Conservation (phyloP, 2,113 vertebrate genomes). For the Prunella himalayana region DNA sequence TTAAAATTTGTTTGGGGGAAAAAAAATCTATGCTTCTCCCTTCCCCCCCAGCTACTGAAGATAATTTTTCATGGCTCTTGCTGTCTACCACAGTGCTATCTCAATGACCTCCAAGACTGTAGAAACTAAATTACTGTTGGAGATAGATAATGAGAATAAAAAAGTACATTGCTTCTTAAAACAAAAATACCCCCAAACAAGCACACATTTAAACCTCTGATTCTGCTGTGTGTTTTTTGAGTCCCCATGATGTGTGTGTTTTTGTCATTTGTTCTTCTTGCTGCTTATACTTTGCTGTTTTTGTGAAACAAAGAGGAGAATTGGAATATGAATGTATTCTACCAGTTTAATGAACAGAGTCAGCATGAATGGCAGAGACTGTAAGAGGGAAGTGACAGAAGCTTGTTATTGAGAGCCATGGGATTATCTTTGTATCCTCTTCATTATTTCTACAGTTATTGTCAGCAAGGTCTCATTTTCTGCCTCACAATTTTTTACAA, state of each 20-base stretch:
- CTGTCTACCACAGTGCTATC: not conserved
- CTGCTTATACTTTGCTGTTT: not conserved
- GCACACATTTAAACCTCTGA: not conserved
- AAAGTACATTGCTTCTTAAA: not conserved
- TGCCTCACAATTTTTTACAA: not conserved
- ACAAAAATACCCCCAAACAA: too few species aligned
- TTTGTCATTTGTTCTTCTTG: not conserved
- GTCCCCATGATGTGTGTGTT: not conserved
- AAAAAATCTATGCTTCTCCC: accelerated
- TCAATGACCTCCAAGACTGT: not conserved
- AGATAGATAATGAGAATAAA: not conserved
- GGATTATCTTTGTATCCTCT: not conserved
- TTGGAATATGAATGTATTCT: not conserved
- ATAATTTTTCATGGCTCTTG: not conserved
- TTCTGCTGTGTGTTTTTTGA: not conserved
- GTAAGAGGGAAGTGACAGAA: not conserved
- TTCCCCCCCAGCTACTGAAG: not conserved
- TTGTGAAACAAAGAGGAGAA: not conserved
- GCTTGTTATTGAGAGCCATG: not conserved
- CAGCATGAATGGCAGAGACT: not conserved
- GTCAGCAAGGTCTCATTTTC: not conserved
- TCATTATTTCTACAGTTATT: not conserved
- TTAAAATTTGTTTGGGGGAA: not conserved
- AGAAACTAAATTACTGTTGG: not conserved
- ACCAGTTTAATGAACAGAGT: not conserved